Evolutionary conservation across 1,140 invertebrate species (phyloP), one percentile per base, ranked within the genome.

Genomic region (Meloidogyne hapla): DNA sequence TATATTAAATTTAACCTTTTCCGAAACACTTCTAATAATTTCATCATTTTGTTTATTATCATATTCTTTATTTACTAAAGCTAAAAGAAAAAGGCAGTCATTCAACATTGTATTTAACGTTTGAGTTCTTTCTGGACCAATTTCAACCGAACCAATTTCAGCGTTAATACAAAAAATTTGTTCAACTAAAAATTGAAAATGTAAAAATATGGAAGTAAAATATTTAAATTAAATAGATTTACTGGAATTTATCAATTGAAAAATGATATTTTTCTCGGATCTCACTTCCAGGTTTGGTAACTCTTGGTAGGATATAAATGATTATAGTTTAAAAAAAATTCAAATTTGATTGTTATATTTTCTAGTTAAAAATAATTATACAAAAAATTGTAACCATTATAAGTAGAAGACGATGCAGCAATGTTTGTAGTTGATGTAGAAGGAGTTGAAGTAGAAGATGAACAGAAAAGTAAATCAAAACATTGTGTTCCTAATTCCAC

Each of bases 401-500:
- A 56, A 8, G 48, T 56, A 56, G 5, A n/a, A 21, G 45, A 48
- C 4, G 48, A 56, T 42, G 13, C 12, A 10, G 40, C 12, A 13
- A 10, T 42, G 13, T 42, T 56, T 18, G 45, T 18, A 48, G 13
- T 15, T 8, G 48, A 56, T 4, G 48, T 6, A 21, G 48, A n/a
- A 56, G 48, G n/a, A 8, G 18, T n/a, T 0, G 18, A 13, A 0
- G 48, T 8, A n/a, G 48, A 56, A 5, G 48, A n/a, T 1, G 48
- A 56, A 56, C 48, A 56, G n/a, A 56, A 56, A 21, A 56, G 48
- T 56, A 56, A 56, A 38, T 73, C 56, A 21, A 73, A 25, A 64
- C 70, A 28, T 38, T 73, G 70, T 23, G 38, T 28, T 38, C 23
- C 42, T n/a, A 73, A 38, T 40, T 73, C 70, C 10, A 61, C 68